phyloP scores from a whole-genome alignment of 1,140 invertebrate species.

The Gyrodactylus bullatarudis region DNA sequence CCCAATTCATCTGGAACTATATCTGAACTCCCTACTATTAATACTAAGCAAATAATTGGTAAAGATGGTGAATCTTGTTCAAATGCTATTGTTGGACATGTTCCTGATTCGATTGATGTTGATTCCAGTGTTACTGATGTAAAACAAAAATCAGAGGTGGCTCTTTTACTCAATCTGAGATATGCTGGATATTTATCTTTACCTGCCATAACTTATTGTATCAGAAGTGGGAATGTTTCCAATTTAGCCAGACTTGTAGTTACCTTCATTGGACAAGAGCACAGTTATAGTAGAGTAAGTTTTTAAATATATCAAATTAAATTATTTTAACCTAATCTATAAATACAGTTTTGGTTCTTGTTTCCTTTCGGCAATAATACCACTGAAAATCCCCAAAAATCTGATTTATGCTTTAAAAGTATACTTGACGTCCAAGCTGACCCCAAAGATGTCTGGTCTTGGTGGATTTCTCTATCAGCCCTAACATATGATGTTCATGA shows the following conservation, averaged over 20 bases:
- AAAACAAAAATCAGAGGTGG: neutral
- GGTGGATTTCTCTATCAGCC: neutral
- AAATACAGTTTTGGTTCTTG: neutral
- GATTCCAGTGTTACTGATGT: neutral
- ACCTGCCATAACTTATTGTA: neutral
- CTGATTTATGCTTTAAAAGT: no score
- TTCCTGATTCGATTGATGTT: neutral
- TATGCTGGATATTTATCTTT: neutral
- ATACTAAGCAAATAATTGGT: neutral
- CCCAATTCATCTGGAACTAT: neutral
- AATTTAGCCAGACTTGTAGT: neutral
- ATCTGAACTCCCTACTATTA: neutral
- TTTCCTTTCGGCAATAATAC: neutral
- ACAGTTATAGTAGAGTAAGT: neutral
- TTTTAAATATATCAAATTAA: neutral
- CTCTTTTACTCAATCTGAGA: neutral
- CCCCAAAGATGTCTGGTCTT: neutral
- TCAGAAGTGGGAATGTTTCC: neutral
- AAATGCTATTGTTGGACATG: neutral
- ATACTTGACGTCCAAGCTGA: neutral
- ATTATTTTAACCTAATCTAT: neutral
- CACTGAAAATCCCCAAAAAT: neutral
- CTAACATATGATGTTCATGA: neutral
- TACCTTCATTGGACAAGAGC: neutral
- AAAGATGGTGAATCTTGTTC: neutral